Percentiles rank a stretch among this genome's conserved stretches.
Evolutionary conservation across 2,797 vertebrate species (phyloP).

Genomic region (Huso huso): DNA sequence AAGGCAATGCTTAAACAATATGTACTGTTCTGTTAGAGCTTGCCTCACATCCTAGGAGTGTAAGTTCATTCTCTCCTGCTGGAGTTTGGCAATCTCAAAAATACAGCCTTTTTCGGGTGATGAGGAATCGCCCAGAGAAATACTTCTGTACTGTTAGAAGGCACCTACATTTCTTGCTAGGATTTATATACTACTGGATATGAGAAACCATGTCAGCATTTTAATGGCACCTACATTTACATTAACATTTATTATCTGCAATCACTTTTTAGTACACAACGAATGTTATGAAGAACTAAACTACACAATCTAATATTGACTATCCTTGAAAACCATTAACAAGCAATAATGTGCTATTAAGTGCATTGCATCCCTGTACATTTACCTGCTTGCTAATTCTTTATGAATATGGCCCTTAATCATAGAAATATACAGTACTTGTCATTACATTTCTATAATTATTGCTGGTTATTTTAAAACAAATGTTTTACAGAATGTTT

Average conservation of each 20-base stretch:
- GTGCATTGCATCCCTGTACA: too few species aligned
- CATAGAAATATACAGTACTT: too few species aligned
- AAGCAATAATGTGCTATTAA: too few species aligned
- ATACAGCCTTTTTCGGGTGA: background rate
- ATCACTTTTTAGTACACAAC: background rate
- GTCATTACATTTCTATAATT: too few species aligned
- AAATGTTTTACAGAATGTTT: too few species aligned
- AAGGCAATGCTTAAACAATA: background rate
- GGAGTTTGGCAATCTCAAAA: background rate
- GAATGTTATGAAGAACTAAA: background rate
- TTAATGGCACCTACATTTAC: constrained; percentile 2
- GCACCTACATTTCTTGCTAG: background rate
- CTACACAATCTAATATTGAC: too few species aligned
- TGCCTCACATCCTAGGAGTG: background rate
- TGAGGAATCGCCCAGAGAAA: background rate
- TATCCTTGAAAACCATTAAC: too few species aligned
- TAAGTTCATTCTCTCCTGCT: background rate
- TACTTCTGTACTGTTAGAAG: background rate
- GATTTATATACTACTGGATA: constrained; percentile 7
- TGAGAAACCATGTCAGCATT: background rate
- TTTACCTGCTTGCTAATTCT: too few species aligned
- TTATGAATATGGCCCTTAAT: too few species aligned
- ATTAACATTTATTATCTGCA: too few species aligned
- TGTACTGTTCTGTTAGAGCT: background rate
- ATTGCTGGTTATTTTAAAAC: too few species aligned